Evolutionary conservation across 2,113 vertebrate species (phyloP).

Genomic region (Menura novaehollandiae): DNA sequence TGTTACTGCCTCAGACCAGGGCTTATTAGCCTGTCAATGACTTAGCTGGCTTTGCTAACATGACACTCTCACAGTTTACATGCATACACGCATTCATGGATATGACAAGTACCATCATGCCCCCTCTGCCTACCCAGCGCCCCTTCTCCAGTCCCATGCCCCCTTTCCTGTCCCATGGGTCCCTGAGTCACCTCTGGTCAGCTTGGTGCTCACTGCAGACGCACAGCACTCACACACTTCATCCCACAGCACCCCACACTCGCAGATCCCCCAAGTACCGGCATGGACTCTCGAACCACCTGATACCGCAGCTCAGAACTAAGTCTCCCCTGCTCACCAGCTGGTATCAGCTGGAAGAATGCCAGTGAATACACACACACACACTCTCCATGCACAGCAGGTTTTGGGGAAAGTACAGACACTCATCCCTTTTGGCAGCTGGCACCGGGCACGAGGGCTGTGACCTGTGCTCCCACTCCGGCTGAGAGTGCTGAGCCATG

Average conservation of each 20-base stretch:
- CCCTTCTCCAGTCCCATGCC: too few species aligned
- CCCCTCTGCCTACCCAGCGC: background rate
- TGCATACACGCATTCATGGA: background rate
- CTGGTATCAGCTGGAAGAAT: background rate
- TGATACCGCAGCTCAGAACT: fast-evolving
- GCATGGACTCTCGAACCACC: too few species aligned
- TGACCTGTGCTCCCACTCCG: background rate
- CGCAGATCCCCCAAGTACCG: fast-evolving
- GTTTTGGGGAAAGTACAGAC: background rate
- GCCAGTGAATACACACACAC: too few species aligned
- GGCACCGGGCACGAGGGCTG: too few species aligned
- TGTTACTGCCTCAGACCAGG: background rate
- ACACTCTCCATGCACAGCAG: background rate
- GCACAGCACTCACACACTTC: background rate
- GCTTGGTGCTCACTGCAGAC: background rate
- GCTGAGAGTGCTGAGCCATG: background rate
- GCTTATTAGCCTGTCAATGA: background rate
- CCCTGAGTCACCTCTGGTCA: background rate
- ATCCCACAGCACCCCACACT: background rate
- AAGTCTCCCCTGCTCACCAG: background rate
- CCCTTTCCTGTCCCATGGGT: background rate
- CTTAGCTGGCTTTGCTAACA: background rate
- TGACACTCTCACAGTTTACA: background rate
- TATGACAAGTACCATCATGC: background rate
- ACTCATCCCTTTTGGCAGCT: background rate